Base-by-base conservation (phyloP, 2,797 vertebrate genomes). In the Lepus townsendii region DNA sequence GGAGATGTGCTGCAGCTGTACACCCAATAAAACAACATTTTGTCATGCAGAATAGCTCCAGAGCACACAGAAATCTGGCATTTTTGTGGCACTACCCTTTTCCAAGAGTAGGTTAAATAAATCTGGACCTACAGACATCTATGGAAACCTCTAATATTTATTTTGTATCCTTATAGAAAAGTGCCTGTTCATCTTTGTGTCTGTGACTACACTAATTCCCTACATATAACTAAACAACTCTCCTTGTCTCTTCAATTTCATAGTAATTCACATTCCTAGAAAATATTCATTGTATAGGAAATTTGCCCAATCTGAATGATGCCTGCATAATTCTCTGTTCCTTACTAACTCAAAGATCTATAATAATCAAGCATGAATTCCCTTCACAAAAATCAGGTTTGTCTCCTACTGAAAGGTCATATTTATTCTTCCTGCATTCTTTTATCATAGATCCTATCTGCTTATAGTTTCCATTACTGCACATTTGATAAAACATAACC, bases 291-390 rank as follows among this genome's bases (percentile, higher is more conserved):
- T 60, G 62, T 92, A 79, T 26, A 78, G 42, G 35, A 96, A 83
- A n/a, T 93, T 94, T 92, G 50, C 88, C 89, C 95, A 96, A 94
- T 66, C 26, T 80, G 76, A 95, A 95, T 84, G 71, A 94, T 80
- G 52, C 90, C 52, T 93, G 92, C 90, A 77, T 73, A 92, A 77
- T 73, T 79, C 52, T 7, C 52, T 75, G 79, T 9, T 8, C 66
- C 26, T 92, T 50, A 24, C 47, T 93, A 71, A 90, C 16, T 88
- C 77, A 90, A 95, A 96, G 32, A 38, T 72, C 66, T 94, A 17
- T 8, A 76, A 62, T 42, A 93, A 38, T 85, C 65, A 80, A 90
- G 30, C 26, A 42, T 87, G 69, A 93, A 52, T 96, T 94, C 26
- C 27, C 54, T 78, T 82, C 72, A 95, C 10, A 68, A 88, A 96